Evolutionary conservation across 1,140 invertebrate genomes (phyloP), one percentile per base, ranked within the genome.

Genomic region (Limonius californicus): DNA sequence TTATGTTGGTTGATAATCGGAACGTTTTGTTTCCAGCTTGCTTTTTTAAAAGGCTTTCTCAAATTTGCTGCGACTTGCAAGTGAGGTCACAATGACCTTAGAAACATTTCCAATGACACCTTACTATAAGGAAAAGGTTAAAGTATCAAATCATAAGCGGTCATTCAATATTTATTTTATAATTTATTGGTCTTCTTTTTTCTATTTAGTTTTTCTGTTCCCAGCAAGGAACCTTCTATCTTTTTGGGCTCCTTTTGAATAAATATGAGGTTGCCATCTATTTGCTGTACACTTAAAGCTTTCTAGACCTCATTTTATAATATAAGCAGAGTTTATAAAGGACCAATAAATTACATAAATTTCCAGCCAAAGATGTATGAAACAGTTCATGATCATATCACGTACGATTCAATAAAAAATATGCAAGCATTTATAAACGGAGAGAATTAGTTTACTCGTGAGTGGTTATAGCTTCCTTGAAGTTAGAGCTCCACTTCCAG

Each of bases 401-500:
- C 63, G 64, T 69, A 70, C 65, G 64, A 71, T 54, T 67, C 58
- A 67, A 69, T 65, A 71, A 70, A 70, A 68, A 65, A 68, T 58
- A 71, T 67, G 74, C 75, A 77, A 75, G 75, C 75, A 76, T 67
- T 63, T 30, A 68, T 69, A 72, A 69, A 68, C 68, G 68, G 63
- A 69, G 66, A 66, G 66, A 66, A 64, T 71, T 68, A 67, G 67
- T 70, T 77, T 77, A 77, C 75, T 77, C 75, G 68, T 77, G 73
- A 73, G 72, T 69, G 68, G 84, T 89, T 84, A 94, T 91, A 82
- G 90, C 90, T 86, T 94, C 89, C 87, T 87, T 91, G 91, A 94
- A 94, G 89, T 93, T 89, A 83, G 89, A 85, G 87, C 90, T 93
- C 88, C 90, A 89, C 85, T 90, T 91, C 91, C 91, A 94, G 84